Evolutionary conservation across 1,140 invertebrate species (phyloP).

Genomic region (Catajapyx aquilonaris): DNA sequence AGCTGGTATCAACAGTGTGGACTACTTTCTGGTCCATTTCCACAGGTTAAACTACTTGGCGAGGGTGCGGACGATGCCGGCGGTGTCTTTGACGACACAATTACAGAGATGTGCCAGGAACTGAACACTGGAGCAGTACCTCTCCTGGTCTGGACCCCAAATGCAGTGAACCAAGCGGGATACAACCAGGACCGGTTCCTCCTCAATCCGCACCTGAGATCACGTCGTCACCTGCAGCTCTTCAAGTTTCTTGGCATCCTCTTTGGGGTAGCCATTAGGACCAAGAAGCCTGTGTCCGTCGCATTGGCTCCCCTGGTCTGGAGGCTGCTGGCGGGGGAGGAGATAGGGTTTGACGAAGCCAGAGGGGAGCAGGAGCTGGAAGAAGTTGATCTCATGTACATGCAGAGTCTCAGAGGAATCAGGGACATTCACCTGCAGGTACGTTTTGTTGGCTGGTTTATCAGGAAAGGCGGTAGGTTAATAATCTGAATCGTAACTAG

Average conservation of each 20-base stretch:
- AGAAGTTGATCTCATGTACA: slow-evolving; percentile 38
- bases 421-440: slow-evolving; percentile 32
- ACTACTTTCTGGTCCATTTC: slow-evolving; percentile 1
- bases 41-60: slow-evolving; percentile 31
- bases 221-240: slow-evolving; percentile 27
- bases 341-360: slow-evolving; percentile 33
- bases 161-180: slow-evolving; percentile 31
- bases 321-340: slow-evolving; percentile 38
- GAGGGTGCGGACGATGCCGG: slow-evolving; percentile 48
- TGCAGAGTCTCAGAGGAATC: slow-evolving; percentile 34
- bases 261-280: slow-evolving; percentile 33
- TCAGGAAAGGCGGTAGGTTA: too few species aligned
- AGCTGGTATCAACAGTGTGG: slow-evolving; percentile 3
- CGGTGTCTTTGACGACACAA: slow-evolving; percentile 48
- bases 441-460: too few species aligned
- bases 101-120: slow-evolving; percentile 44
- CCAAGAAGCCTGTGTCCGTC: slow-evolving; percentile 35
- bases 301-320: slow-evolving; percentile 39
- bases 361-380: too few species aligned
- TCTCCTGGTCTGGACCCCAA: slow-evolving; percentile 31
- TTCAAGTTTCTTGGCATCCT: slow-evolving; percentile 38
- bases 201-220: slow-evolving; percentile 34
- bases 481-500: too few species aligned
- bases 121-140: slow-evolving; percentile 26
- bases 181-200: slow-evolving; percentile 39